phyloP scores from a whole-genome alignment of 2,888 invertebrate species.

The Agriopis aurantiaria region DNA sequence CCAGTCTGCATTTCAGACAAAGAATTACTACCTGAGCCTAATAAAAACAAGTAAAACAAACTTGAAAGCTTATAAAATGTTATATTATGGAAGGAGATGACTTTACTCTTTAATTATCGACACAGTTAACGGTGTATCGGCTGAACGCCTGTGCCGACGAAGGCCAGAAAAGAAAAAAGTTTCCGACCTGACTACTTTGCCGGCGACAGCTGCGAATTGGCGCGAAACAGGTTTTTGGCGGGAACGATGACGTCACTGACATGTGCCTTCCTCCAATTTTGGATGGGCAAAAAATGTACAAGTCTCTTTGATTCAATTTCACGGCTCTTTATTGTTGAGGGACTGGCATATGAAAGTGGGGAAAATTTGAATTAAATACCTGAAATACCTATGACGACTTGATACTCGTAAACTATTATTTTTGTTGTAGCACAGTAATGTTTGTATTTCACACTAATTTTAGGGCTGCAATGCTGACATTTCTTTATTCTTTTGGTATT shows the following conservation, averaged over 20 bases:
- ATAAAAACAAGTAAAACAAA: constrained; percentile 33
- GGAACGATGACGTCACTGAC: constrained; percentile 80
- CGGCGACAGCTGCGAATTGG: constrained; percentile 84
- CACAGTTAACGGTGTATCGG: constrained; percentile 77
- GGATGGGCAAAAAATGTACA: constrained; percentile 67
- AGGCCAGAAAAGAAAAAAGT: constrained; percentile 66
- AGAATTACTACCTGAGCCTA: constrained; percentile 32
- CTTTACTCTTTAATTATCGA: constrained; percentile 56
- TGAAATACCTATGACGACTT: too few relatives aligned
- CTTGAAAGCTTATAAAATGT: constrained; percentile 21
- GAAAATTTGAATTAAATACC: too few relatives aligned
- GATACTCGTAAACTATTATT: too few relatives aligned
- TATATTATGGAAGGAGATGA: constrained; percentile 39
- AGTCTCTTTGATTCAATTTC: constrained; percentile 65
- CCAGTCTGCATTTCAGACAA: constrained; percentile 33
- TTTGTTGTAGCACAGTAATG: too few relatives aligned
- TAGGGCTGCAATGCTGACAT: too few relatives aligned
- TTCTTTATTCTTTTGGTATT: too few relatives aligned
- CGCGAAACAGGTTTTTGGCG: constrained; percentile 81
- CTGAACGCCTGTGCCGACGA: constrained; percentile 63
- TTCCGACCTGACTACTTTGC: constrained; percentile 68
- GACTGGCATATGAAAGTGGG: constrained; percentile 40
- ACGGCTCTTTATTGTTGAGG: constrained; percentile 62
- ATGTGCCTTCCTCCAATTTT: constrained; percentile 73
- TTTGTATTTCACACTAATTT: too few relatives aligned